Evolutionary conservation across 1,140 invertebrate genomes (phyloP).

Genomic region (Argopecten irradians): DNA sequence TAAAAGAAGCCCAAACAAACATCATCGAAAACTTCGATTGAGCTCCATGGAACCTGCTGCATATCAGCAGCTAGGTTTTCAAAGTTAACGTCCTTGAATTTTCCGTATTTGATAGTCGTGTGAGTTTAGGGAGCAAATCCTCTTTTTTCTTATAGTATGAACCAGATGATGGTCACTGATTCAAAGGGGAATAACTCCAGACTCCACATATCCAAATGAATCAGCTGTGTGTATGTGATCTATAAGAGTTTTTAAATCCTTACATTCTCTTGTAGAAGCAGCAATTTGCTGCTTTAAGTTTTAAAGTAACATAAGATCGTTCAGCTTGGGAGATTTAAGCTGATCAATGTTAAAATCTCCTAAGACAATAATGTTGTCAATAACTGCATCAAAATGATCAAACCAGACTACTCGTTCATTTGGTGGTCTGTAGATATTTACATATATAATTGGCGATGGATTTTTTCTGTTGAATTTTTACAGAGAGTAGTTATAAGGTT

Average conservation of each 20-base stretch:
- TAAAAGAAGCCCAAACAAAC: constrained; percentile 5
- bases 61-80: constrained; percentile 16
- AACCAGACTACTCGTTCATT: background rate
- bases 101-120: background rate
- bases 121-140: background rate
- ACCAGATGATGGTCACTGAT: constrained; percentile 38
- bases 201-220: background rate
- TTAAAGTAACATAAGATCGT: background rate
- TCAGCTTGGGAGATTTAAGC: background rate
- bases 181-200: constrained; percentile 24
- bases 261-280: background rate
- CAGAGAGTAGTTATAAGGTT: constrained; percentile 25
- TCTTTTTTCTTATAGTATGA: background rate
- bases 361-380: background rate
- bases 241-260: constrained; percentile 31
- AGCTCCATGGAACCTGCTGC: constrained; percentile 13
- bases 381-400: background rate
- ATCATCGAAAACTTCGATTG: background rate
- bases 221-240: constrained; percentile 33
- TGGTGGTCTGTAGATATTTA: constrained; percentile 33
- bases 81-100: background rate
- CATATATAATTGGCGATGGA: background rate
- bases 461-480: constrained; percentile 32
- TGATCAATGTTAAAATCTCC: background rate
- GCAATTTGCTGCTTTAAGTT: constrained; percentile 6